Evolutionary conservation across 2,113 vertebrate species (phyloP).

Genomic region (Bucco capensis): DNA sequence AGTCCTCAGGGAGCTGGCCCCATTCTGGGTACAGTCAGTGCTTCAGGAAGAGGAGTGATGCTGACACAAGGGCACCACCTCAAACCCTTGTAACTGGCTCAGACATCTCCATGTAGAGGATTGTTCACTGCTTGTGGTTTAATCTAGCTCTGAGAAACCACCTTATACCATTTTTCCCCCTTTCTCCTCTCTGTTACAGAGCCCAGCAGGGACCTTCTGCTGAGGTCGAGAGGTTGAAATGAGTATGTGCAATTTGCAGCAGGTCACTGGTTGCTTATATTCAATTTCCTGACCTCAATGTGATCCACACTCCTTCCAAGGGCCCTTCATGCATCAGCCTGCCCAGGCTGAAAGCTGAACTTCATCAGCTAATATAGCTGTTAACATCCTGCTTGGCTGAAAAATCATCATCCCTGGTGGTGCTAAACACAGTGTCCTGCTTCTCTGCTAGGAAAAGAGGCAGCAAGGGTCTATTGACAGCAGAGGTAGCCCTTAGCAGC

Average conservation of each 20-base stretch:
- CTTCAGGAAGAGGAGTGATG: neutral
- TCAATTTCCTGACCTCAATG: neutral
- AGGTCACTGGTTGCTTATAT: neutral
- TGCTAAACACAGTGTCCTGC: neutral
- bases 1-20: slow-evolving; percentile 42
- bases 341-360: neutral
- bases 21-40: neutral
- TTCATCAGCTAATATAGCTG: neutral
- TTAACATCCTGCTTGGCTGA: neutral
- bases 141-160: neutral
- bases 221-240: neutral
- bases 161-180: neutral
- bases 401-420: neutral
- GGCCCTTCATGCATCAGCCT: neutral
- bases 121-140: neutral
- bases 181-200: neutral
- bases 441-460: neutral
- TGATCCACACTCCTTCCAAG: neutral
- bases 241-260: neutral
- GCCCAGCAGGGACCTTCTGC: neutral
- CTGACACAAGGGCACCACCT: neutral
- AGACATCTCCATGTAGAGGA: neutral
- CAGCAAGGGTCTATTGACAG: accelerated
- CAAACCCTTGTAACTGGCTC: neutral
- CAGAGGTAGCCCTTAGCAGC: neutral